phyloP scores from a whole-genome alignment of 2,797 vertebrate species.

The Enteromius fasciolatus region DNA sequence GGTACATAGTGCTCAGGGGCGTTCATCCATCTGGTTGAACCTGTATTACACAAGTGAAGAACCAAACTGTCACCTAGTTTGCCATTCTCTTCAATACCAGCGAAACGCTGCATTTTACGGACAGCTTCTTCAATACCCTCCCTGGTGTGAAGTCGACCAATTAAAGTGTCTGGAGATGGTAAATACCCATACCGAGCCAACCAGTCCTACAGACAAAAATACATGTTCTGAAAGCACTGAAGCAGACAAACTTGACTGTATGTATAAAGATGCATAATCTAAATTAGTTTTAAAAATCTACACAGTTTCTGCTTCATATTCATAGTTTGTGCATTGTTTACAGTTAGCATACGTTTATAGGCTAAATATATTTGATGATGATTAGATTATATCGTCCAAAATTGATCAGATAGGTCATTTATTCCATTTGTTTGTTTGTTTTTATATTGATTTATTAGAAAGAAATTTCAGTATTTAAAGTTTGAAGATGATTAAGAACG shows the following conservation, averaged over 20 bases:
- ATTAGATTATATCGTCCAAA: not conserved
- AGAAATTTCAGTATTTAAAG: not conserved
- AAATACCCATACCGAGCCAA: constrained; percentile 88
- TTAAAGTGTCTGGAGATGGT: constrained; percentile 77
- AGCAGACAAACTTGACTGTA: not conserved
- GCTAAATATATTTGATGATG: too few species aligned
- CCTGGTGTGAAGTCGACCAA: constrained; percentile 80
- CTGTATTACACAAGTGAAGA: not conserved
- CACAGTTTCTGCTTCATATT: not conserved
- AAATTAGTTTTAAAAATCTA: not conserved
- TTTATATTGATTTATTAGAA: not conserved
- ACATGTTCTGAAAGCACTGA: not conserved
- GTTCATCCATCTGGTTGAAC: not conserved
- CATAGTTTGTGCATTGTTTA: not conserved
- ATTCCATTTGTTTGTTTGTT: not conserved
- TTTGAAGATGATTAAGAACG: not conserved
- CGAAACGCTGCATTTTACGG: constrained; percentile 86
- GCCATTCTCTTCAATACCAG: constrained; percentile 80
- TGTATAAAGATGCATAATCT: not conserved
- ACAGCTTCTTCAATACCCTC: constrained; percentile 78
- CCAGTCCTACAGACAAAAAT: constrained; percentile 79
- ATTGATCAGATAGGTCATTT: not conserved
- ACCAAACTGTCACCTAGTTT: constrained; percentile 74
- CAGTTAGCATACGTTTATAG: not conserved
- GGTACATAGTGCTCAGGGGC: not conserved